These are phyloP conservation scores for Drosophila melanosoma DNA, from an alignment of 2,888 invertebrate species.

Conservation along the genomic window DNA sequence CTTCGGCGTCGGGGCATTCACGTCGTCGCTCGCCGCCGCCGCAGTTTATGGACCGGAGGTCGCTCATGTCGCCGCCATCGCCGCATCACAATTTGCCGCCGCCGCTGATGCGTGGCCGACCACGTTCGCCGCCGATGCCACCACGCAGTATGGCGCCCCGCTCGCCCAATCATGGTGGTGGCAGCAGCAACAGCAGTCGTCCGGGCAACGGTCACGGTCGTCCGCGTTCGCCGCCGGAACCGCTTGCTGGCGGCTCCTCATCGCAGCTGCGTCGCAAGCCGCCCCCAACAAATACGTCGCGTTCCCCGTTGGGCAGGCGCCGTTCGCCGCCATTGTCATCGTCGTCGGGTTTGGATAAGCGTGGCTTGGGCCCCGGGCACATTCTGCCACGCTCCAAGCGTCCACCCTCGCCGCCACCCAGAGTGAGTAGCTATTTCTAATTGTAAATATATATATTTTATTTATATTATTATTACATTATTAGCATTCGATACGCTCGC, in stretches of 20 bases:
- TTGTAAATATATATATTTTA: background rate
- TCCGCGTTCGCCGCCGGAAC: conserved; percentile 84
- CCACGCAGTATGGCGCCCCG: conserved; percentile 79
- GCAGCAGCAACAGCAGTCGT: conserved; percentile 45
- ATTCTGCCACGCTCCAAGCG: conserved; percentile 85
- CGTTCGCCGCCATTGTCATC: conserved; percentile 72
- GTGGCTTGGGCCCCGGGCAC: conserved; percentile 67
- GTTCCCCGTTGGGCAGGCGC: conserved; percentile 80
- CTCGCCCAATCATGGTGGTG: conserved; percentile 74
- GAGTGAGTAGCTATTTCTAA: conserved; percentile 72
- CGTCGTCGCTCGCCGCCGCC: conserved; percentile 85
- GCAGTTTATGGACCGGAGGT: conserved; percentile 80
- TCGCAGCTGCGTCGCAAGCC: conserved; percentile 80
- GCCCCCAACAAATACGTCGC: conserved; percentile 77
- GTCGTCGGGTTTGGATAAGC: conserved; percentile 71
- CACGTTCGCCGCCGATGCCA: conserved; percentile 80
- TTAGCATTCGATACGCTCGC: conserved; percentile 87
- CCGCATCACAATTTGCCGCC: conserved; percentile 66
- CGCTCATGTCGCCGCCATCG: conserved; percentile 83
- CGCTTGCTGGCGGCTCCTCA: conserved; percentile 55
- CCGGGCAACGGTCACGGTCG: conserved; percentile 74
- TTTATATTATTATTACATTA: background rate
- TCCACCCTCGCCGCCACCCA: conserved; percentile 85
- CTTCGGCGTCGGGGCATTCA: conserved; percentile 63
- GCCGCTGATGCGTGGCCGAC: conserved; percentile 74